These are phyloP conservation scores for Bimastos eiseni DNA, from an alignment of 2,888 invertebrate species.

Conservation along the genomic window DNA sequence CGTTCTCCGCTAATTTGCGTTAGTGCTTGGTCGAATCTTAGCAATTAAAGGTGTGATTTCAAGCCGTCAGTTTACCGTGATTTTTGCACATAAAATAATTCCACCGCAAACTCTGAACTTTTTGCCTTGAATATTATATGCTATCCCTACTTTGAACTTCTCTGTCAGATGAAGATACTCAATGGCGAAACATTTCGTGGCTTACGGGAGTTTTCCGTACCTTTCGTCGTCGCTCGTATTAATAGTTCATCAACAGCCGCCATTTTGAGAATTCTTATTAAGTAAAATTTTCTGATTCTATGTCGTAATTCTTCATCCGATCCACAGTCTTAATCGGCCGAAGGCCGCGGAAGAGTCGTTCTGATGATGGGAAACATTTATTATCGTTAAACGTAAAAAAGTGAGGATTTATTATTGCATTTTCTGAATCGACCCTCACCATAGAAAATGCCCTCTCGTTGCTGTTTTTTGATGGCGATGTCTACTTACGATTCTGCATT, in stretches of 20 bases:
- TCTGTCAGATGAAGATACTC: not conserved
- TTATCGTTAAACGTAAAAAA: slow-evolving; percentile 14
- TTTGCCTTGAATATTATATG: not conserved
- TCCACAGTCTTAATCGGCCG: not conserved
- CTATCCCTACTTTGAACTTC: not conserved
- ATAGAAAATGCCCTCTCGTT: slow-evolving; percentile 14
- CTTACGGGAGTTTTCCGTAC: slow-evolving; percentile 13
- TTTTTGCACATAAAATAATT: no score
- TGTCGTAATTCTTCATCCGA: not conserved
- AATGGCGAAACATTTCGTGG: slow-evolving; percentile 21
- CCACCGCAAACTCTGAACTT: no score
- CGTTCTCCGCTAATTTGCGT: slow-evolving; percentile 24
- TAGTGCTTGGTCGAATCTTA: no score
- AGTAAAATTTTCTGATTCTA: not conserved
- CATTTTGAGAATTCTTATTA: not conserved
- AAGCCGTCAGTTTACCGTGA: no score
- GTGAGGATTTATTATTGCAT: slow-evolving; percentile 3
- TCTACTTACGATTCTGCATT: not conserved
- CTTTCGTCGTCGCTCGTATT: slow-evolving; percentile 21
- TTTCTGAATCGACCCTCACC: slow-evolving; percentile 16
- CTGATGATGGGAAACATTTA: slow-evolving; percentile 15
- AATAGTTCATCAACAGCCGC: slow-evolving; percentile 26
- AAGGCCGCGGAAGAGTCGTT: not conserved
- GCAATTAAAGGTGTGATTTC: no score
- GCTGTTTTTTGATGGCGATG: not conserved